These are phyloP conservation scores for Macrotrachela quadricornifera DNA, from an alignment of 1,140 invertebrate species.

Conservation along the genomic window DNA sequence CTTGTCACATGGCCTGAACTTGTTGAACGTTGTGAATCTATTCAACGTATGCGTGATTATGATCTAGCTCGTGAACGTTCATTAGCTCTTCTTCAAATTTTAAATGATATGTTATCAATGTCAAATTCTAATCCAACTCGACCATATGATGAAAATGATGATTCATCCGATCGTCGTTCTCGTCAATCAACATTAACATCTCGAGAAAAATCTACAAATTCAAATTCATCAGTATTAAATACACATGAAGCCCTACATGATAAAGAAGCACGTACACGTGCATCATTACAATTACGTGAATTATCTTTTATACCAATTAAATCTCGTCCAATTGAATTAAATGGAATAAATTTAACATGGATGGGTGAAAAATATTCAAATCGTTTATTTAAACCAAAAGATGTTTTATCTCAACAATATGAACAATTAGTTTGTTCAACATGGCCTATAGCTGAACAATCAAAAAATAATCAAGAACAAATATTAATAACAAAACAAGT, in stretches of 20 bases:
- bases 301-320: too few species aligned
- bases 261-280: too few species aligned
- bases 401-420: not conserved
- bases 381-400: conserved; percentile 2
- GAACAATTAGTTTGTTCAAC: not conserved
- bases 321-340: too few species aligned
- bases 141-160: too few species aligned
- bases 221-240: too few species aligned
- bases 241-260: too few species aligned
- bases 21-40: conserved; percentile 1
- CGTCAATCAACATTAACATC: too few species aligned
- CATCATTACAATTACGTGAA: too few species aligned
- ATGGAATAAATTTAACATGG: not conserved
- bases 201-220: too few species aligned
- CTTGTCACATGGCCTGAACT: conserved; percentile 1
- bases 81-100: not conserved
- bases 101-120: conserved; percentile 1
- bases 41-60: not conserved
- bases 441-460: conserved; percentile 1
- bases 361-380: not conserved
- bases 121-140: too few species aligned
- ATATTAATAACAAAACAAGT: not conserved
- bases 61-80: conserved; percentile 3
- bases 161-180: too few species aligned
- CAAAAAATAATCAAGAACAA: conserved; percentile 1